Evolutionary conservation across 1,140 invertebrate genomes (phyloP), one percentile per base, ranked within the genome.

Genomic region (Capitella teleta): DNA sequence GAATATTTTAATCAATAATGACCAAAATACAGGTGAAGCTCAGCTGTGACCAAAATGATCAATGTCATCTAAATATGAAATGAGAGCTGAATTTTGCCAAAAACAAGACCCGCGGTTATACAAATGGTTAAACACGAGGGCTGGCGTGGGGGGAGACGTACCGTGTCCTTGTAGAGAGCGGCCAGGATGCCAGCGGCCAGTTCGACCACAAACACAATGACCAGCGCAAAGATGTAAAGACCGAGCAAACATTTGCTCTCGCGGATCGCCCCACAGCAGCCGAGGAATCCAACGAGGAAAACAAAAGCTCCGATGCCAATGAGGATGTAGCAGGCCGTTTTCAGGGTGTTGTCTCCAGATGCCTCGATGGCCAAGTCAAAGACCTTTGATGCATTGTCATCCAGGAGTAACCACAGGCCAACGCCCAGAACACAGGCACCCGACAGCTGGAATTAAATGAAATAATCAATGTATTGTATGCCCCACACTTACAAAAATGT

Each of bases 191-290:
- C 78, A 2, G 86, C 87, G 0, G 80, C 73, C 2, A 89, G 64
- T 8, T 83, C 81, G 24, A 83, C 72, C 34, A 81, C 68, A 54
- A 86, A 67, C 56, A 86, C 79, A 14, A 84, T 55, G 14, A 85
- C 73, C 59, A 86, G 75, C 53, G 83, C 79, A 49, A 84, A 73
- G 51, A 82, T 84, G 63, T 86, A 87, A 19, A 81, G 74, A 21
- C 80, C 79, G 3, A 94, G 76, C 75, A 88, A 79, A 68, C 84
- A 87, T 55, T 82, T 83, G 45, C 82, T 89, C 71, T 92, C 87
- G 54, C 81, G 80, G 46, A 86, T 80, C 10, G 88, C 86, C 23
- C 91, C 90, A 68, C 85, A 90, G 66, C 89, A 94, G 46, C 91
- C 92, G 26, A 93, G 78, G 70, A 94, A 85, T 1, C 87, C 84